Evolutionary conservation across 2,888 invertebrate genomes (phyloP), one percentile per base, ranked within the genome.

Genomic region (Drosophila percnosoma): DNA sequence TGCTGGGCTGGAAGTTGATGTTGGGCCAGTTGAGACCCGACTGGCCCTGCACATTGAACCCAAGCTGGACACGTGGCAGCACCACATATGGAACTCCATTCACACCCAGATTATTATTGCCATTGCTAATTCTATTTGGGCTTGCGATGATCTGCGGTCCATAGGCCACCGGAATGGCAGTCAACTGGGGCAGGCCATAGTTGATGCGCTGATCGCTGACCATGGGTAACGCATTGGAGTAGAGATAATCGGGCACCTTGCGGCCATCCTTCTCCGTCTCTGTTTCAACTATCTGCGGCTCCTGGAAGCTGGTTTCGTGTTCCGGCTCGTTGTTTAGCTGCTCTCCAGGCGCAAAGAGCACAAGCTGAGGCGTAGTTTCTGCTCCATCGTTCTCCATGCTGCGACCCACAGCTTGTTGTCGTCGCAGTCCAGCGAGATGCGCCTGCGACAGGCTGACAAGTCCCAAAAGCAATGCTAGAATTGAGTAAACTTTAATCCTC

Each of bases 191-290:
- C 57, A 89, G n/a, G 55, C 90, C 80, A 34, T 90, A 87, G 36
- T 91, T 90, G 10, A 90, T 42, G 60, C 85, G 87, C 34, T 82
- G 80, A 31, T 91, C 91, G 24, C 82, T 83, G 38, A 80, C 72
- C 80, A 92, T 78, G 33, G 92, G 90, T 27, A 90, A 87, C 10
- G 85, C 33, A 68, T 85, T 91, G 8, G 90, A 74, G 60, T 91
- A 91, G 7, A 92, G 73, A 71, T 91, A 91, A 8, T 91, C 91
- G n/a, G 91, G 92, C 13, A 92, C 68, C 36, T 90, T 91, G 40
- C 90, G 90, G 2, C 77, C 54, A 29, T 90, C 91, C 45, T 88
- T 86, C n/a, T 80, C 80, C 2, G 72, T 1, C 0, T 90, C 83
- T 5, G 61, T 34, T 24, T 82, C 81, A 2, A 63, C 60, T 21